Evolutionary conservation across 2,113 vertebrate species (phyloP), one percentile per base, ranked within the genome.

Genomic region (Trinectes maculatus): DNA sequence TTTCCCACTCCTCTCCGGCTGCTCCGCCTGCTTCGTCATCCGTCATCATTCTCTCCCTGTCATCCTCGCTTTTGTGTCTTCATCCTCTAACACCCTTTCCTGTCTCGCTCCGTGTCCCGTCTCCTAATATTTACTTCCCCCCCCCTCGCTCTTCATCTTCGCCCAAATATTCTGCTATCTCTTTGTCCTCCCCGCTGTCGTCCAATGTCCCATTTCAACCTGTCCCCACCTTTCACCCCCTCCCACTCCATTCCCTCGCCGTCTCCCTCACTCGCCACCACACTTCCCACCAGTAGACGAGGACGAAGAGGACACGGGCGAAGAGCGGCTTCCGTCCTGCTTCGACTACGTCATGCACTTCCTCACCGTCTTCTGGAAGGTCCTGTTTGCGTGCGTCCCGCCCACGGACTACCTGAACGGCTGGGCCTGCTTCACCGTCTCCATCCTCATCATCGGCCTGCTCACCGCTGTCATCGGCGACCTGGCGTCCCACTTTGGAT

Each of bases 311-410:
- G 98, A 99, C 47, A 92, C 96, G 0, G 97, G 97, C 0, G 98
- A 99, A 58, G 98, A 99, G 63, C 93, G 95, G 21, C 93, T 99
- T 79, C 98, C 98, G 0, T 99, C 98, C 58, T 99, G 98, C 84
- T 98, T 99, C 8, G 97, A 99, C 92, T 99, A 99, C 0, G 98
- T 99, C 84, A 99, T 99, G 98, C 98, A 99, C 90, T 99, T 99
- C 90, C 94, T 99, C 77, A 99, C 98, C 0, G 98, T 99, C 65
- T 99, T 99, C 94, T 99, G 98, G 98, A 99, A 99, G 91, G 98
- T 99, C 31, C 92, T 98, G 74, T 99, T 99, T 31, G 98, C 98
- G 18, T 99, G 97, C 0, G 97, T 99, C 42, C 98, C 98, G 6
- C 98, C 98, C 63, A 99, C 98, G 0, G 95, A 97, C 88, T 98